Evolutionary conservation across 2,113 vertebrate species (phyloP).

Genomic region (Cromileptes altivelis): DNA sequence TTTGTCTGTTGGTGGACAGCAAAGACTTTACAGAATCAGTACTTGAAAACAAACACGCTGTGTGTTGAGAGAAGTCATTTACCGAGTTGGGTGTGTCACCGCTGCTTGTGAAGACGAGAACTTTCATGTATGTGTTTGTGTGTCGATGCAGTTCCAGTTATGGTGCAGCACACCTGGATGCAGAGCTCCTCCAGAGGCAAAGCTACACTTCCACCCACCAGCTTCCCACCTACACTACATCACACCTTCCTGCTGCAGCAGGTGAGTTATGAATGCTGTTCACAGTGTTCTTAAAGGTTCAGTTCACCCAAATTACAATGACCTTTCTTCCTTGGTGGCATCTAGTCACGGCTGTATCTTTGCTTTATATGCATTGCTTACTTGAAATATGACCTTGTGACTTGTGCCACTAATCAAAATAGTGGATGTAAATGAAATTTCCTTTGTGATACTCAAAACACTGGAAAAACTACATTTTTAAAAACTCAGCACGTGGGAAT

Average conservation of each 20-base stretch:
- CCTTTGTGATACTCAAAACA: neutral
- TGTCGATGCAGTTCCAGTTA: slow-evolving; percentile 90
- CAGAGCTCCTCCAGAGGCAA: slow-evolving; percentile 94
- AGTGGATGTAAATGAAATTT: neutral
- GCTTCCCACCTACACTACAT: slow-evolving; percentile 91
- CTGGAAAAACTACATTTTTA: neutral
- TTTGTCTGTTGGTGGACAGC: neutral
- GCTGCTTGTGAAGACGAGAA: slow-evolving; percentile 2
- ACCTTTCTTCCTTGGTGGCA: neutral
- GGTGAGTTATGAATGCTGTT: slow-evolving; percentile 81
- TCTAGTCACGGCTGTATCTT: slow-evolving; percentile 4
- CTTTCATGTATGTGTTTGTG: slow-evolving; percentile 14
- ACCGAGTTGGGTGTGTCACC: neutral
- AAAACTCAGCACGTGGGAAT: neutral
- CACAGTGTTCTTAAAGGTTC: neutral
- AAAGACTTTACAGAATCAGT: neutral
- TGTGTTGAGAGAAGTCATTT: slow-evolving; percentile 4
- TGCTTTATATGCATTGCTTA: neutral
- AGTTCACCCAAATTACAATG: neutral
- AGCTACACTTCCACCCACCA: slow-evolving; percentile 92
- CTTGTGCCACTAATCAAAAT: neutral
- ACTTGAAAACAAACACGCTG: neutral
- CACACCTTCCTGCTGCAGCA: slow-evolving; percentile 90
- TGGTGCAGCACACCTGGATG: slow-evolving; percentile 93
- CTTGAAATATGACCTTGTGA: neutral